These are phyloP conservation scores for Ichneumon xanthorius DNA, from an alignment of 2,888 invertebrate genomes.

Conservation along the genomic window DNA sequence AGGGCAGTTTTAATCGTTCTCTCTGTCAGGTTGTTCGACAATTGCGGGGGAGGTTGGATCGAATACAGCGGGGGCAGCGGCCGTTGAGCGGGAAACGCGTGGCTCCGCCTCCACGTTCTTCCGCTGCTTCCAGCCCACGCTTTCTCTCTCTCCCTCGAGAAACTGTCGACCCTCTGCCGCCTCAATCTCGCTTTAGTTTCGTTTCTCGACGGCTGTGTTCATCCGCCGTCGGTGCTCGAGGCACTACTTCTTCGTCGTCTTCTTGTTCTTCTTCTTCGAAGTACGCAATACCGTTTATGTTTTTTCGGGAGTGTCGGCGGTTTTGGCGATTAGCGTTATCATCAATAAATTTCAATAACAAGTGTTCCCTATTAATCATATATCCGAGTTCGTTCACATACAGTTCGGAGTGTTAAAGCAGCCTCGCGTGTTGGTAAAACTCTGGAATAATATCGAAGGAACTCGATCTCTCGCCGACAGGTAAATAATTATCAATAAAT, in stretches of 20 bases:
- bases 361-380: slow-evolving; percentile 4
- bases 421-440: background rate
- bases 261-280: slow-evolving; percentile 13
- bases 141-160: slow-evolving; percentile 44
- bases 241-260: background rate
- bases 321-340: slow-evolving; percentile 7
- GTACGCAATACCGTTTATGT: slow-evolving; percentile 33
- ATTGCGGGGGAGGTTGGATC: slow-evolving; percentile 49
- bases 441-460: slow-evolving; percentile 38
- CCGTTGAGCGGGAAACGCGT: slow-evolving; percentile 42
- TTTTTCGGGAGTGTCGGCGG: slow-evolving; percentile 32
- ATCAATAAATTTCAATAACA: background rate
- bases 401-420: slow-evolving; percentile 9
- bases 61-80: slow-evolving; percentile 37
- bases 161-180: slow-evolving; percentile 66
- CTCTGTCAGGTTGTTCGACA: background rate
- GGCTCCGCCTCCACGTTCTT: slow-evolving; percentile 69
- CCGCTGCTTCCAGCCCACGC: slow-evolving; percentile 64
- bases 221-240: slow-evolving; percentile 61
- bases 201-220: slow-evolving; percentile 70
- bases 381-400: background rate
- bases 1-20: background rate
- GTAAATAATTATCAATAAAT: slow-evolving; percentile 27
- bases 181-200: slow-evolving; percentile 77
- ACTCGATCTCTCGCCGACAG: slow-evolving; percentile 17